phyloP scores from a whole-genome alignment of 2,888 invertebrate species.

The Anoplius nigerrimus region DNA sequence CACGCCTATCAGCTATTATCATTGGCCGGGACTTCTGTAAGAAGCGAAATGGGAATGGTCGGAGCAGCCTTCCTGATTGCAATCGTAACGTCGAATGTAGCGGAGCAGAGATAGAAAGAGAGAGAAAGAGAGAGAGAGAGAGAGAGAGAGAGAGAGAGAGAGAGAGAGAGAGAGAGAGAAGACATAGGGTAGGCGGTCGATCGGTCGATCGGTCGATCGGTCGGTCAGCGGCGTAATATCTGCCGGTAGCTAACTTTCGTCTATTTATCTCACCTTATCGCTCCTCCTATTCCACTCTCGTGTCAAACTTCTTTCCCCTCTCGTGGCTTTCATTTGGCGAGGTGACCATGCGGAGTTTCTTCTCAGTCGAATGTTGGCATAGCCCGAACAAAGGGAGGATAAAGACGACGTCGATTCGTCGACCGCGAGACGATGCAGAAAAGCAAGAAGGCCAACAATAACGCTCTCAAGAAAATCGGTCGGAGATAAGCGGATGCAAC shows the following conservation, averaged over 20 bases:
- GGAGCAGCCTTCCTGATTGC: constrained; percentile 36
- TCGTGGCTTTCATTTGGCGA: too few species aligned
- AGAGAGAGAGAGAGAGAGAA: not conserved
- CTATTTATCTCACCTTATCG: constrained; percentile 36
- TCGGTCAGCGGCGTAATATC: constrained; percentile 44
- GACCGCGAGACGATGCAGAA: not conserved
- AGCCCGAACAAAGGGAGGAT: too few species aligned
- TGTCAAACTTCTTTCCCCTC: too few species aligned
- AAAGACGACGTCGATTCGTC: not conserved
- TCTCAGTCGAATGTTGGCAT: too few species aligned
- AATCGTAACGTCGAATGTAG: constrained; percentile 19
- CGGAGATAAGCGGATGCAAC: constrained; percentile 47
- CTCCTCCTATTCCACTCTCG: not conserved
- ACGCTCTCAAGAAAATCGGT: constrained; percentile 42
- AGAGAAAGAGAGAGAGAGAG: not conserved
- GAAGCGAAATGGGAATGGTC: constrained; percentile 49
- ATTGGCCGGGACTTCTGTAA: constrained; percentile 55
- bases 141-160: not conserved
- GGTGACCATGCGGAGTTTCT: too few species aligned
- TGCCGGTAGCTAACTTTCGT: constrained; percentile 44
- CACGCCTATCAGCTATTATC: constrained; percentile 62
- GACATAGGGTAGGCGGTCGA: not conserved
- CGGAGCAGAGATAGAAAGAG: not conserved
- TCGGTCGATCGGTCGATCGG: not conserved
- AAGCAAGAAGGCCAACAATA: not conserved